Evolutionary conservation across 2,797 vertebrate species (phyloP).

Genomic region (Scomberomorus guttatus): DNA sequence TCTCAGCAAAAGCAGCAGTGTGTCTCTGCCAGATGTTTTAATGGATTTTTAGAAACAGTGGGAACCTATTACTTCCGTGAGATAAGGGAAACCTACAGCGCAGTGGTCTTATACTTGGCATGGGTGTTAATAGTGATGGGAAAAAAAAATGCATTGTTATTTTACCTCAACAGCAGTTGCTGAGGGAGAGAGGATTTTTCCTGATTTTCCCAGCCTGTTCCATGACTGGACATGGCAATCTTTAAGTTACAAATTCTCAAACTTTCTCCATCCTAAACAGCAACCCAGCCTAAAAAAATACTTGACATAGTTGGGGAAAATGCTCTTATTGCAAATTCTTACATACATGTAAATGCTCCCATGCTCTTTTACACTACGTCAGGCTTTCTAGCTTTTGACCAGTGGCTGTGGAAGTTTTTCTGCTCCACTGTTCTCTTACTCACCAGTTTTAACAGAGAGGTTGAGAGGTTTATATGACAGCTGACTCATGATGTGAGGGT

Average conservation of each 20-base stretch:
- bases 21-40: neutral
- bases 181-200: neutral
- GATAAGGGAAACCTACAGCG: slow-evolving; percentile 10
- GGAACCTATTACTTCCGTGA: neutral
- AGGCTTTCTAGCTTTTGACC: slow-evolving; percentile 6
- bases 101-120: neutral
- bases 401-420: slow-evolving; percentile 8
- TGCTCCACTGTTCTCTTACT: slow-evolving; percentile 20
- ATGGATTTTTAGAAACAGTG: slow-evolving; percentile 3
- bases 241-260: neutral
- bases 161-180: slow-evolving; percentile 1
- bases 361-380: neutral
- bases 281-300: neutral
- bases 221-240: neutral
- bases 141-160: neutral
- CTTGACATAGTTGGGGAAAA: neutral
- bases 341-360: neutral
- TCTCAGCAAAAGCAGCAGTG: neutral
- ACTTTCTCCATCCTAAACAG: no score
- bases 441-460: slow-evolving; percentile 8
- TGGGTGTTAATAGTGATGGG: neutral
- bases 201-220: neutral
- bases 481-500: slow-evolving; percentile 25
- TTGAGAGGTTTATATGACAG: slow-evolving; percentile 19
- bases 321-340: neutral